Evolutionary conservation across 2,113 vertebrate species (phyloP).

Genomic region (Spermophilus dauricus): DNA sequence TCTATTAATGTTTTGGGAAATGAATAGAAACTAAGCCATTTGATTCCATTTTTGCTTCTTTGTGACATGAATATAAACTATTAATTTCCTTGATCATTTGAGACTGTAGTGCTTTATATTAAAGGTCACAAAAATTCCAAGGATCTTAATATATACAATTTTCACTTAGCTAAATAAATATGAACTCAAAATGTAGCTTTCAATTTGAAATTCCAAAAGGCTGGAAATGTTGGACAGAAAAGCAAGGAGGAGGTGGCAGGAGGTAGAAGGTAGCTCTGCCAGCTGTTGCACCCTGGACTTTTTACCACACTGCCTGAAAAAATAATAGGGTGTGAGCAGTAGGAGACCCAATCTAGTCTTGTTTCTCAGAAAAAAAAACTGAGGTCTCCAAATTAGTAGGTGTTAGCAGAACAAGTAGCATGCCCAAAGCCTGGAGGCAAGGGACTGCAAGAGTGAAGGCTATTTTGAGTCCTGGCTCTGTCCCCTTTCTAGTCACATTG

Average conservation of each 20-base stretch:
- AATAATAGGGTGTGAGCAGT: neutral
- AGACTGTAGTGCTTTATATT: slow-evolving; percentile 38
- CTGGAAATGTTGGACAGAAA: neutral
- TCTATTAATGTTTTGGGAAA: neutral
- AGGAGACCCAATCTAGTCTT: neutral
- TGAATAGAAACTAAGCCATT: slow-evolving; percentile 11
- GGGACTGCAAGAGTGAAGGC: neutral
- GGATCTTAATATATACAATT: slow-evolving; percentile 12
- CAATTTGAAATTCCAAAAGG: neutral
- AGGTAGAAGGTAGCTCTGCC: neutral
- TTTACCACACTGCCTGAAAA: neutral
- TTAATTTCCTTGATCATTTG: neutral
- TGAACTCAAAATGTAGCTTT: slow-evolving; percentile 14
- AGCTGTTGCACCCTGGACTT: too few species aligned
- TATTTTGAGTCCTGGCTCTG: neutral
- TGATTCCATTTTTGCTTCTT: slow-evolving; percentile 1
- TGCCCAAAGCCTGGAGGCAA: neutral
- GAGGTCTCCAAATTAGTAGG: neutral
- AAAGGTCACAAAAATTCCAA: slow-evolving; percentile 24
- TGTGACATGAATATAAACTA: slow-evolving; percentile 21
- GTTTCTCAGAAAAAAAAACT: neutral
- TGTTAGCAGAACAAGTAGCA: neutral
- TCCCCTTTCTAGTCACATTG: neutral
- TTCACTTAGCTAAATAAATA: slow-evolving; percentile 49
- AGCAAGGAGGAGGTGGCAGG: neutral